A percentile compares a stretch with the other conserved stretches of the same genome.
phyloP scores from a whole-genome alignment of 1,140 invertebrate genomes.

The Hestina assimilis region DNA sequence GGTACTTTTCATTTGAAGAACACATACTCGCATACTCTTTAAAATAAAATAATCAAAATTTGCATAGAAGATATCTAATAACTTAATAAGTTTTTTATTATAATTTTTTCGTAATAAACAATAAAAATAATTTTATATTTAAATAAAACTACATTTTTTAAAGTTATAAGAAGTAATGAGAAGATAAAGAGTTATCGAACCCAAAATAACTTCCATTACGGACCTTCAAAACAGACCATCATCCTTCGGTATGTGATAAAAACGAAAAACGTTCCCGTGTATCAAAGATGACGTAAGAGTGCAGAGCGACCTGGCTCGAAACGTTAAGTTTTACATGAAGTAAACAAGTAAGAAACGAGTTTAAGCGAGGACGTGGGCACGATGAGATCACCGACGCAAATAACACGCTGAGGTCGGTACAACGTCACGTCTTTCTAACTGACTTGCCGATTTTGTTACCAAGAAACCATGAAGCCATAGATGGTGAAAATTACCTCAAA shows the following conservation, averaged over 20 bases:
- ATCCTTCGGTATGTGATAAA: slow-evolving; percentile 14
- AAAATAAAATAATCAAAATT: too few species aligned
- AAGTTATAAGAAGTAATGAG: too few species aligned
- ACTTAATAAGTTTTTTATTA: too few species aligned
- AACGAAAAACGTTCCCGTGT: slow-evolving; percentile 4
- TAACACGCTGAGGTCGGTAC: slow-evolving; percentile 61
- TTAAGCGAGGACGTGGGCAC: slow-evolving; percentile 69
- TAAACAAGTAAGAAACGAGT: slow-evolving; percentile 74
- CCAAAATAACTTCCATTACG: background rate
- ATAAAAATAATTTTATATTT: too few species aligned
- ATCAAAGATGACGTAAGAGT: slow-evolving; percentile 53
- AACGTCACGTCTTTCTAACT: slow-evolving; percentile 70
- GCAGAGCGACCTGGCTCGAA: slow-evolving; percentile 47
- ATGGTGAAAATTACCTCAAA: background rate
- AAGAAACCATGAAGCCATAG: background rate
- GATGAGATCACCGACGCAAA: slow-evolving; percentile 71
- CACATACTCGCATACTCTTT: too few species aligned
- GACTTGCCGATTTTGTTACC: slow-evolving; percentile 44
- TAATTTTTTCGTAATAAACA: too few species aligned
- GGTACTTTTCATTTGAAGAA: too few species aligned
- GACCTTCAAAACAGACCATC: background rate
- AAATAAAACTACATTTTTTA: too few species aligned
- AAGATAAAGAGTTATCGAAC: background rate
- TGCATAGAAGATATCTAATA: too few species aligned
- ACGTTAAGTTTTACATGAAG: slow-evolving; percentile 62